Evolutionary conservation across 35 echinoderm and acorn worm species (phyloP).

Genomic region (Lytechinus variegatus): DNA sequence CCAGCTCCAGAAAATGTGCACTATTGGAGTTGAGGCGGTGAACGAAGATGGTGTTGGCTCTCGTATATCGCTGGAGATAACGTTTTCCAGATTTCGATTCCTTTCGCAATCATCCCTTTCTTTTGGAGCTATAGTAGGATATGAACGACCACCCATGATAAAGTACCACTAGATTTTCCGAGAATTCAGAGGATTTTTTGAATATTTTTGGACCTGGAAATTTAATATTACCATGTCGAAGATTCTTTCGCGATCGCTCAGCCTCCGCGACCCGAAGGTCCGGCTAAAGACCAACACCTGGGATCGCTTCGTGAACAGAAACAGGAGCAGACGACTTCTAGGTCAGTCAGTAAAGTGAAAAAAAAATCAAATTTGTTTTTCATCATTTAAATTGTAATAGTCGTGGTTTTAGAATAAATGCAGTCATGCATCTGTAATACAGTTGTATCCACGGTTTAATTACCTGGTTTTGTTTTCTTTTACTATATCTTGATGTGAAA

Average conservation of each 20-base stretch:
- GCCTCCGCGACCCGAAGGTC: constrained; percentile 70
- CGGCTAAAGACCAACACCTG: constrained; percentile 77
- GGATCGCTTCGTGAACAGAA: constrained; percentile 67
- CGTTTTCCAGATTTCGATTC: too few relatives aligned
- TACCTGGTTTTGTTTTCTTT: too few relatives aligned
- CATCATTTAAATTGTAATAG: too few relatives aligned
- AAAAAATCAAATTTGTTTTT: too few relatives aligned
- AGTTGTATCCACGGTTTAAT: too few relatives aligned
- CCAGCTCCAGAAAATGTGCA: neutral
- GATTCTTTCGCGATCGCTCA: constrained; percentile 72
- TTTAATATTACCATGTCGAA: constrained; percentile 60
- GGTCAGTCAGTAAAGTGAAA: constrained; percentile 41
- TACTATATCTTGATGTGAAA: too few relatives aligned
- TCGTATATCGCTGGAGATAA: too few relatives aligned
- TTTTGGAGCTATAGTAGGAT: neutral
- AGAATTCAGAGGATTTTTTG: neutral
- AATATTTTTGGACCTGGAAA: neutral
- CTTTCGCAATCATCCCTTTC: neutral
- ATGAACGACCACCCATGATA: neutral
- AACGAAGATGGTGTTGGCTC: too few relatives aligned
- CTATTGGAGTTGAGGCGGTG: neutral
- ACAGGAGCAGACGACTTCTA: constrained; percentile 67
- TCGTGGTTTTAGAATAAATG: neutral
- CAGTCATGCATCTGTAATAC: too few relatives aligned
- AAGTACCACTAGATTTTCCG: neutral